Percentiles rank a stretch among this genome's conserved stretches.
Evolutionary conservation across 1,140 invertebrate species (phyloP).

Genomic region (Globodera rostochiensis): DNA sequence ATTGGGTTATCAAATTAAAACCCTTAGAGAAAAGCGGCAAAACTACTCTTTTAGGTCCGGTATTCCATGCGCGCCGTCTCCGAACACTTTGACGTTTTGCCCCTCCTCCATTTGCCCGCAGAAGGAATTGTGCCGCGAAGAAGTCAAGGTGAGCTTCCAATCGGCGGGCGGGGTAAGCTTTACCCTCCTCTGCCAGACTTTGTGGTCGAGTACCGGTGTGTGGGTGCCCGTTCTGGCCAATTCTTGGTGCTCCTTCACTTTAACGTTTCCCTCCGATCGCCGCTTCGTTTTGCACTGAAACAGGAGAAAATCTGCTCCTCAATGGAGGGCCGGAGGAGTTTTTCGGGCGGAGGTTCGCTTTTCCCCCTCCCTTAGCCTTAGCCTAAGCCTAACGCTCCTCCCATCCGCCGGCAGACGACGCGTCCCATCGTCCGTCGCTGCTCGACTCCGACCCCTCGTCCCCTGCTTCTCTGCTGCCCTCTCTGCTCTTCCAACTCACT

Average conservation of each 20-base stretch:
- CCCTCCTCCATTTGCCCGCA: conserved; percentile 51
- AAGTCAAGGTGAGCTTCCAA: conserved; percentile 33
- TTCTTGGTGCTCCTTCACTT: conserved; percentile 56
- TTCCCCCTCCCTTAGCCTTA: background rate
- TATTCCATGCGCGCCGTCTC: conserved; percentile 52
- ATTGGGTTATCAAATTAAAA: too few species aligned
- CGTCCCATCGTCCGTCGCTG: background rate
- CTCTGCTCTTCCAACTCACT: conserved; percentile 19
- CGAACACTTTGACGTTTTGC: conserved; percentile 61
- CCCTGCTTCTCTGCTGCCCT: conserved; percentile 12
- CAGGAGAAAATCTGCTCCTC: conserved; percentile 63
- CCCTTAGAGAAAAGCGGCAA: too few species aligned
- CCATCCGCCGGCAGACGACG: background rate
- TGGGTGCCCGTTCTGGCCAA: conserved; percentile 60
- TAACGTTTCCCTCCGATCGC: conserved; percentile 50
- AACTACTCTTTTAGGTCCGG: conserved; percentile 31
- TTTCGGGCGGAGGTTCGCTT: conserved; percentile 29
- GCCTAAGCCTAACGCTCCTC: background rate
- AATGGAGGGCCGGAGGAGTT: conserved; percentile 51
- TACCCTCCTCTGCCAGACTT: conserved; percentile 17
- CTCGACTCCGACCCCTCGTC: background rate
- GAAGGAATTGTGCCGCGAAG: conserved; percentile 51
- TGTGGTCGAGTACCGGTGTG: conserved; percentile 52
- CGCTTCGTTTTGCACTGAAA: conserved; percentile 52
- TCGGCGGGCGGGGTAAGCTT: background rate